phyloP scores from a whole-genome alignment of 2,888 invertebrate species.

The Caenorhabditis sinica region DNA sequence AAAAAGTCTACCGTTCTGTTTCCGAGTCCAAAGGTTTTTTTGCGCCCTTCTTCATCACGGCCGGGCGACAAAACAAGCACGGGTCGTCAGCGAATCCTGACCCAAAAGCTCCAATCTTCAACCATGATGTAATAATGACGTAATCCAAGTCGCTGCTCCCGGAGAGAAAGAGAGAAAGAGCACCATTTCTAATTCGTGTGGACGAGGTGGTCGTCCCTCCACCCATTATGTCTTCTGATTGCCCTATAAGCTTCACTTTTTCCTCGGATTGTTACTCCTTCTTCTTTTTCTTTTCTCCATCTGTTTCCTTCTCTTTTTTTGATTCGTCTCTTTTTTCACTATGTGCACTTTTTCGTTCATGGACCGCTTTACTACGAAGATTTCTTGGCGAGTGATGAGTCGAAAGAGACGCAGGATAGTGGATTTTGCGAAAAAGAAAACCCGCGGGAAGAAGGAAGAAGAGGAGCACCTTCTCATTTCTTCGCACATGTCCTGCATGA shows the following conservation, averaged over 20 bases:
- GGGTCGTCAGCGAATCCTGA: conserved; percentile 12
- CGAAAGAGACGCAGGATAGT: conserved; percentile 34
- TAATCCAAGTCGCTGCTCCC: conserved; percentile 39
- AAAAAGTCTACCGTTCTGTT: background rate
- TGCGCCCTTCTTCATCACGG: background rate
- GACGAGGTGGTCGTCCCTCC: conserved; percentile 14
- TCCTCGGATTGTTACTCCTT: conserved; percentile 28
- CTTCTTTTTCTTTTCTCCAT: conserved; percentile 11
- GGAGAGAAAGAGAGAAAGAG: background rate
- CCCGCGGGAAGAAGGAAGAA: conserved; percentile 35
- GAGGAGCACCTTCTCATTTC: conserved; percentile 41
- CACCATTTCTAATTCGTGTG: conserved; percentile 33
- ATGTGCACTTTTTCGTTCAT: conserved; percentile 42
- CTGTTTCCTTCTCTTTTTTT: background rate
- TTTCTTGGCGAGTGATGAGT: conserved; percentile 2
- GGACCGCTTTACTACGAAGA: conserved; percentile 49
- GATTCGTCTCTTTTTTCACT: background rate
- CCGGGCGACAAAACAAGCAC: conserved; percentile 44
- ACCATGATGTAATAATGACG: conserved; percentile 61
- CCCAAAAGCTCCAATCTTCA: conserved; percentile 24
- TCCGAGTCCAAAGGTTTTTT: background rate
- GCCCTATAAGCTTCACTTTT: conserved; percentile 25
- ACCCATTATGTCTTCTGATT: conserved; percentile 44
- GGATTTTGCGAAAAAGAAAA: conserved; percentile 27
- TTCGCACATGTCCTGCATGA: conserved; percentile 52